Evolutionary conservation across 2,113 vertebrate species (phyloP).

Genomic region (Cochlearius cochlearius): DNA sequence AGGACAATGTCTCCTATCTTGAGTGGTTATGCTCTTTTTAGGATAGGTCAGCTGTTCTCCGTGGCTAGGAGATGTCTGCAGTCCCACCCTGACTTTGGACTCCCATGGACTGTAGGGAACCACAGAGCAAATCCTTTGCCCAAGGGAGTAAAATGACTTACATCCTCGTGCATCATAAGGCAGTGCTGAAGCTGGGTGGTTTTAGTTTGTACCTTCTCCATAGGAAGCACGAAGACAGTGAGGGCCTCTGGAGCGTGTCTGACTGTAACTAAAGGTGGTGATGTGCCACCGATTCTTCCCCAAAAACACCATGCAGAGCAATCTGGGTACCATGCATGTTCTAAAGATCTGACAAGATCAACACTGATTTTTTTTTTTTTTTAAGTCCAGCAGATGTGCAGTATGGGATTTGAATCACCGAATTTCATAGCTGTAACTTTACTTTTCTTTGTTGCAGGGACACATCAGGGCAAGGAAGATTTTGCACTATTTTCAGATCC

Average conservation of each 20-base stretch:
- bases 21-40: neutral
- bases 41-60: neutral
- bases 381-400: neutral
- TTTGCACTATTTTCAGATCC: slow-evolving; percentile 98
- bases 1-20: neutral
- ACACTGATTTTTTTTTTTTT: neutral
- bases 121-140: neutral
- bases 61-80: neutral
- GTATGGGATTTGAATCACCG: neutral
- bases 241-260: neutral
- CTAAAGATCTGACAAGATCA: neutral
- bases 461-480: slow-evolving; percentile 95
- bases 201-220: neutral
- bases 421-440: neutral
- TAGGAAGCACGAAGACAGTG: fast-evolving
- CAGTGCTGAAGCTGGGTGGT: neutral
- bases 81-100: neutral
- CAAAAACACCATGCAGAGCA: neutral
- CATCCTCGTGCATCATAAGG: neutral
- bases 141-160: neutral
- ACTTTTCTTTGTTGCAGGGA: slow-evolving; percentile 83
- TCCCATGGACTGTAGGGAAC: neutral
- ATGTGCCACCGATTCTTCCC: neutral
- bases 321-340: fast-evolving
- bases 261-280: neutral